Percentiles rank a stretch among this genome's conserved stretches.
Evolutionary conservation across 1,140 invertebrate species (phyloP).

Genomic region (Eurosta solidaginis): DNA sequence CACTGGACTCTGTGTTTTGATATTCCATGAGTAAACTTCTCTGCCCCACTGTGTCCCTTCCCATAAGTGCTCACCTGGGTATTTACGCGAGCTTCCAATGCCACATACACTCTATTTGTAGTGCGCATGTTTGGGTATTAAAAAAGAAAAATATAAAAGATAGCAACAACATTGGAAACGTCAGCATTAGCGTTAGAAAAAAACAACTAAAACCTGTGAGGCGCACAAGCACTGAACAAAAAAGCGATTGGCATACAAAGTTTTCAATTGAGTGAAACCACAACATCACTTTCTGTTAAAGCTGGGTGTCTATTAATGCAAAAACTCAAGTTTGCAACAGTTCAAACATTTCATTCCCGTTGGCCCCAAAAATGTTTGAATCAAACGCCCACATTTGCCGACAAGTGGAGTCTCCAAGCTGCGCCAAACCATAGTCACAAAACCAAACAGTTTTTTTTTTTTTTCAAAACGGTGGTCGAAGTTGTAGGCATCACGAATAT

Average conservation of each 20-base stretch:
- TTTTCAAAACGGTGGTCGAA: too few species aligned
- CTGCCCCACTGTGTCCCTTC: too few species aligned
- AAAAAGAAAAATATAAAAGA: too few species aligned
- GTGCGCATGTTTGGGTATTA: not conserved
- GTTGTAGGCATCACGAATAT: too few species aligned
- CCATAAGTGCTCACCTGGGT: too few species aligned
- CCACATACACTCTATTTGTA: not conserved
- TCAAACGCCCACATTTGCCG: not conserved
- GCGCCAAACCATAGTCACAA: too few species aligned
- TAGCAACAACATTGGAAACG: not conserved
- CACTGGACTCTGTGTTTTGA: too few species aligned
- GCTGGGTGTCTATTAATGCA: conserved; percentile 55
- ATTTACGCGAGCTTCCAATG: not conserved
- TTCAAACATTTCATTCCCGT: conserved; percentile 56
- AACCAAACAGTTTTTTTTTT: too few species aligned
- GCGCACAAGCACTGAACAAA: not conserved
- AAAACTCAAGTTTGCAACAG: conserved; percentile 60
- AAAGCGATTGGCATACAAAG: not conserved
- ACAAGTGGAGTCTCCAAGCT: not conserved
- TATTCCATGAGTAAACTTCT: too few species aligned
- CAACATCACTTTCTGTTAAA: conserved; percentile 36
- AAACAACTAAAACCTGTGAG: not conserved
- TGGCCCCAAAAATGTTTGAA: conserved; percentile 29
- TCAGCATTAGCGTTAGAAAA: not conserved
- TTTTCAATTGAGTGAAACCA: not conserved